A percentile compares a stretch with the other conserved stretches of the same genome.
Conservation (phyloP, 2,888 invertebrate species). For the Syrista parreyssii region DNA sequence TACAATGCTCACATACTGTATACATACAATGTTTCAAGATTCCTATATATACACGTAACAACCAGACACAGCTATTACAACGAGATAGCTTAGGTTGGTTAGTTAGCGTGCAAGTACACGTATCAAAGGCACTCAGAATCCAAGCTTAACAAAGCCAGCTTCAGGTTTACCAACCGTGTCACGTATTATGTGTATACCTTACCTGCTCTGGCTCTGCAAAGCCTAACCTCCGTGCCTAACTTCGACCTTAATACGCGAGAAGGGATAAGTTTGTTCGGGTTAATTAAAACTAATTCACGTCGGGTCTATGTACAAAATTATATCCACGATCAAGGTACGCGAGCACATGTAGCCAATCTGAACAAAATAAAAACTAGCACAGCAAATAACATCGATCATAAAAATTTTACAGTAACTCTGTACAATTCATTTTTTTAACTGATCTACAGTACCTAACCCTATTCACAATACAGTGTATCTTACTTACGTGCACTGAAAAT, state of each 20-base stretch:
- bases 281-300: slow-evolving; percentile 58
- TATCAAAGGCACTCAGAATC: slow-evolving; percentile 67
- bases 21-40: slow-evolving; percentile 12
- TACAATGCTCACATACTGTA: not conserved
- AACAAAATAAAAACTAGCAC: not conserved
- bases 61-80: slow-evolving; percentile 15
- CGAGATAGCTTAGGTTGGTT: slow-evolving; percentile 64
- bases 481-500: not conserved
- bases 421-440: not conserved
- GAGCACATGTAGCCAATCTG: not conserved
- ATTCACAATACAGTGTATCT: not conserved
- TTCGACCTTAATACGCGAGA: slow-evolving; percentile 58
- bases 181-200: slow-evolving; percentile 63
- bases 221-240: slow-evolving; percentile 52
- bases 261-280: slow-evolving; percentile 49
- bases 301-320: slow-evolving; percentile 3
- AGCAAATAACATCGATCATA: not conserved
- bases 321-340: not conserved
- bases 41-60: slow-evolving; percentile 5
- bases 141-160: slow-evolving; percentile 66
- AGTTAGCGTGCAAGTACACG: slow-evolving; percentile 67
- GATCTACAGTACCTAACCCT: not conserved
- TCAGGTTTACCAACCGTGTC: slow-evolving; percentile 65
- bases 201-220: slow-evolving; percentile 59
- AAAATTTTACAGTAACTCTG: not conserved